Evolutionary conservation across 2,888 invertebrate species (phyloP).

Genomic region (Lacanobia oleracea): DNA sequence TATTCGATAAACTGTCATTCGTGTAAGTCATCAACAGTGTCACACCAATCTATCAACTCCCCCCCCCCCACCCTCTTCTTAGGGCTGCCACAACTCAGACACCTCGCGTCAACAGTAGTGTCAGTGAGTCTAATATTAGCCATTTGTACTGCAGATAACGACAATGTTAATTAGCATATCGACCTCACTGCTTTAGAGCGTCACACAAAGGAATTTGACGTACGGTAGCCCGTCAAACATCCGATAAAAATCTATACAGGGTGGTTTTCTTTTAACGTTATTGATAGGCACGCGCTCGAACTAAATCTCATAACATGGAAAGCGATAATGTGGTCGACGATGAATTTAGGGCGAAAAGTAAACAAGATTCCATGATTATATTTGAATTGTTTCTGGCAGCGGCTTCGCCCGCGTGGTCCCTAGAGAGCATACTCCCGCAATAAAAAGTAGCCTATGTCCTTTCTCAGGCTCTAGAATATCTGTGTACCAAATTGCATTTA

Average conservation of each 20-base stretch:
- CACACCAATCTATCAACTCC: background rate
- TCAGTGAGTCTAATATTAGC: constrained; percentile 9
- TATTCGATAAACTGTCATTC: no score
- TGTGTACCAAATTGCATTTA: no score
- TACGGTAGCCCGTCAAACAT: constrained; percentile 16
- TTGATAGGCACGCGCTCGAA: no score
- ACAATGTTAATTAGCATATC: constrained; percentile 49
- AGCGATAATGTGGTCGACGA: no score
- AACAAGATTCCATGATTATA: no score
- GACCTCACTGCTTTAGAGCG: constrained; percentile 39
- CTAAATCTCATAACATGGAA: no score
- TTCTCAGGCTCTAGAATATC: no score
- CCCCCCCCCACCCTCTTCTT: background rate
- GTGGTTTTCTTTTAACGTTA: background rate
- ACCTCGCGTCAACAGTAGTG: background rate
- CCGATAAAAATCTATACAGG: constrained; percentile 30
- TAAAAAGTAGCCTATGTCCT: no score
- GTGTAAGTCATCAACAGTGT: background rate
- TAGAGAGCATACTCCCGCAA: no score
- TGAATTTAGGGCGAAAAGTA: no score
- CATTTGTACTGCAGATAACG: constrained; percentile 9
- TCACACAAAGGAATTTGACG: constrained; percentile 35
- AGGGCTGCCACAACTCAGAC: background rate
- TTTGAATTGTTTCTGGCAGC: no score
- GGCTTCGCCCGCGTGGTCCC: no score